Conservation (phyloP, 2,797 vertebrate genomes). For the Tenualosa thibaudeaui region DNA sequence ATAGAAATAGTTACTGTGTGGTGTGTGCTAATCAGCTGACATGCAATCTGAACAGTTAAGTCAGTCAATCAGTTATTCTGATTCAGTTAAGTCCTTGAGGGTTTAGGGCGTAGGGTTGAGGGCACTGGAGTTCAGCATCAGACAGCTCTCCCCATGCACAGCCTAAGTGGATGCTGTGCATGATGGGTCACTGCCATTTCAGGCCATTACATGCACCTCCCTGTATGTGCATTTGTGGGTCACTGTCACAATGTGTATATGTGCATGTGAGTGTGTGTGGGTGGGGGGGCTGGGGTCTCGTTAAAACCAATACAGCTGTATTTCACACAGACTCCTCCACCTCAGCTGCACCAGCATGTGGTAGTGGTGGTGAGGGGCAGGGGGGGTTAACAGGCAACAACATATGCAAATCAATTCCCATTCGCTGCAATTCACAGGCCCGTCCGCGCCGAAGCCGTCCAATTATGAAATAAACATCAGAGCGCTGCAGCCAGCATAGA, state of each 20-base stretch:
- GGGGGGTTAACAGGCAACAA: not conserved
- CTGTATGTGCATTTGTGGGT: not conserved
- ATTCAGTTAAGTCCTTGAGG: too few relatives aligned
- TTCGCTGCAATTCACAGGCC: not conserved
- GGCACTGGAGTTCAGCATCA: too few relatives aligned
- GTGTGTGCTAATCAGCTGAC: too few relatives aligned
- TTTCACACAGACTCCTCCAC: not conserved
- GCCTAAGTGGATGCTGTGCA: not conserved
- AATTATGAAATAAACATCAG: constrained; percentile 22
- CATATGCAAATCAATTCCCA: constrained; percentile 14
- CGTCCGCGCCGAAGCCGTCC: not conserved
- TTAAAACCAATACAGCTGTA: not conserved
- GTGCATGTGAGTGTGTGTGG: not conserved
- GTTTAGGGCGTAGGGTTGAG: too few relatives aligned
- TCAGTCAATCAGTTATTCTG: too few relatives aligned
- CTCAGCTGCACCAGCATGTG: not conserved
- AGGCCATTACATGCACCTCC: too few relatives aligned
- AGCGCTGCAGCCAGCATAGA: not conserved
- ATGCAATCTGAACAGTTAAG: too few relatives aligned
- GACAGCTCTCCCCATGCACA: too few relatives aligned
- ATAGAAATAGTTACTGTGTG: too few relatives aligned
- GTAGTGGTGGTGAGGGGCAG: too few relatives aligned
- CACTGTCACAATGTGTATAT: not conserved
- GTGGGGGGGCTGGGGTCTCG: not conserved
- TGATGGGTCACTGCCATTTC: too few relatives aligned